phyloP scores from a whole-genome alignment of 2,113 vertebrate genomes.

The Ammodytes dubius region DNA sequence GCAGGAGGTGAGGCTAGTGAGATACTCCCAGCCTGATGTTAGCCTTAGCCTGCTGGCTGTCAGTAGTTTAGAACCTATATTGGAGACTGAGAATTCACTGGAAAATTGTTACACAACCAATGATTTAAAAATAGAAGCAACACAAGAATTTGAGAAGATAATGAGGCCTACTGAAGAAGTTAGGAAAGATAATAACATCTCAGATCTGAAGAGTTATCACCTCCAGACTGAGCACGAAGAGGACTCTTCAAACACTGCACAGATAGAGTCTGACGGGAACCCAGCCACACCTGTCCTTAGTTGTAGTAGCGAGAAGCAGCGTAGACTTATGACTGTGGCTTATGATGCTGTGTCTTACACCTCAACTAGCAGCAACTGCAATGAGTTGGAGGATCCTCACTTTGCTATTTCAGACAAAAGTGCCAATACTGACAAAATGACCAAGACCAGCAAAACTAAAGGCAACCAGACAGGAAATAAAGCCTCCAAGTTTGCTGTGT shows the following conservation, averaged over 20 bases:
- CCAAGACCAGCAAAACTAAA: constrained; percentile 70
- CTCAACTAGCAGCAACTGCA: constrained; percentile 70
- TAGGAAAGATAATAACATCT: constrained; percentile 5
- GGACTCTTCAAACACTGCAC: not conserved
- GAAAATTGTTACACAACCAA: constrained; percentile 37
- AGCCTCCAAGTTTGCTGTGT: constrained; percentile 79
- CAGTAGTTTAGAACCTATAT: constrained; percentile 70
- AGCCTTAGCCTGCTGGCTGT: constrained; percentile 39
- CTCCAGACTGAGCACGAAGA: constrained; percentile 19
- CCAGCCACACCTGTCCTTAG: constrained; percentile 39
- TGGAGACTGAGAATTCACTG: constrained; percentile 57
- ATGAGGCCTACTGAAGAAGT: constrained; percentile 41
- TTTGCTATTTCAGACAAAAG: constrained; percentile 60
- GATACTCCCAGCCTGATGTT: constrained; percentile 44
- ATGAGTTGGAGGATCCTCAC: constrained; percentile 77
- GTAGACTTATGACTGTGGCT: constrained; percentile 65
- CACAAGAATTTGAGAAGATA: not conserved
- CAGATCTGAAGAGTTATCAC: constrained; percentile 1
- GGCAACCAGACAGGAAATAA: constrained; percentile 17
- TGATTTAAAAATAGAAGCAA: constrained; percentile 20
- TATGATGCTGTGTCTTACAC: constrained; percentile 52
- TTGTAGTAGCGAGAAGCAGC: constrained; percentile 19
- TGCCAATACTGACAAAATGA: constrained; percentile 70
- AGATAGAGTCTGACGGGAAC: constrained; percentile 44
- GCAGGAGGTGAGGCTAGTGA: constrained; percentile 11